Evolutionary conservation across 2,888 invertebrate species (phyloP), one percentile per base, ranked within the genome.

Genomic region (Bembecia ichneumoniformis): DNA sequence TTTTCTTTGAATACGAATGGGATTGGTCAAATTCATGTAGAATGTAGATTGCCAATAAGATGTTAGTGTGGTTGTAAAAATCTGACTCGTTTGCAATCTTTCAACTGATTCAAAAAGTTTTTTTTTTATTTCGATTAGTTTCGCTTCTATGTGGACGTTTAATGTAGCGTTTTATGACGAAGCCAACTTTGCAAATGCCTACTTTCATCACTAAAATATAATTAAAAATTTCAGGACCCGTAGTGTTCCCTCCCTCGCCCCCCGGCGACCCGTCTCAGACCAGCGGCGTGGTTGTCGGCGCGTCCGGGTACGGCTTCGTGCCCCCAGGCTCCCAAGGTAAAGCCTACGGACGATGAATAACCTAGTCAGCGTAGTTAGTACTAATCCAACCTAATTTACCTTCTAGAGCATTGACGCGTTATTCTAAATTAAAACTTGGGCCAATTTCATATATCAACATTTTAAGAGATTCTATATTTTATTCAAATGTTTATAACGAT

Each of bases 281-380:
- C 59, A 94, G 94, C 71, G 95, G 95, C 14, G 95, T 95, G 36
- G 88, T 94, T 51, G 92, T 92, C 34, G 95, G 95, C 52, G 95
- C 94, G 52, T 94, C 94, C 47, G 95, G 95, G 58, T 95, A 90
- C 73, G 95, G 95, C 59, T 95, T 95, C 77, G 94, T 95, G 54
- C 94, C 94, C 55, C 94, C 94, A 64, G 89, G 89, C 79, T 77
- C 88, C 58, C 87, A 86, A 90, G 90, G 92, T 92, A 90, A 89
- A 69, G 49, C 61, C 56, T 80, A 77, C 68, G 77, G 83, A 65
- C 77, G 77, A 71, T 82, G 77, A 68, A 68, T 62, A 66, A 63
- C 59, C 67, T 75, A 79, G 75, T 74, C 73, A 70, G 68, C 53
- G 69, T 82, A 83, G 77, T 67, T 82, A 77, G 77, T 52, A 77